Conservation (phyloP, 2,888 invertebrate species). For the Cerastis rubricosa region DNA sequence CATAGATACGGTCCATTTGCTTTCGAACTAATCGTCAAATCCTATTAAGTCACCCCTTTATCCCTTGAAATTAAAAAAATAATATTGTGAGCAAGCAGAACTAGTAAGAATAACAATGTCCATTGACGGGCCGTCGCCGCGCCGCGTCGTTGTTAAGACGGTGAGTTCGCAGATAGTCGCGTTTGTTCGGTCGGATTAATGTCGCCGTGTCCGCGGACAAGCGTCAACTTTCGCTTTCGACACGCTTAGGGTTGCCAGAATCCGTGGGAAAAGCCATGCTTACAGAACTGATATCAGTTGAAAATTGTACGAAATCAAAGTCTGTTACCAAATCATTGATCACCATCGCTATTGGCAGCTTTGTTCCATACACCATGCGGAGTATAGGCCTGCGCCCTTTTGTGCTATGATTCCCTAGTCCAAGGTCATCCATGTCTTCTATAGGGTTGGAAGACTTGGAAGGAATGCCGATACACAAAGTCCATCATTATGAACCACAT, state of each 20-base stretch:
- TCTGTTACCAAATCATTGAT: not conserved
- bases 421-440: not conserved
- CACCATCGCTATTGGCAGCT: not conserved
- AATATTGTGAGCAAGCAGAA: conserved; percentile 42
- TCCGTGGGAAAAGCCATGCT: not conserved
- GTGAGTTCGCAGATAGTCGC: conserved; percentile 69
- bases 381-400: not conserved
- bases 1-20: not conserved
- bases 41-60: conserved; percentile 33
- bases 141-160: conserved; percentile 51
- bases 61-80: conserved; percentile 48
- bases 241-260: conserved; percentile 45
- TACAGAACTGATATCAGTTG: not conserved
- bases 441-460: too few species aligned
- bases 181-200: conserved; percentile 60
- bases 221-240: conserved; percentile 58
- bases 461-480: too few species aligned
- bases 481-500: too few species aligned
- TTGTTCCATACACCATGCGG: not conserved
- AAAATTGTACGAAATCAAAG: not conserved
- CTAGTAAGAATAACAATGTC: conserved; percentile 55
- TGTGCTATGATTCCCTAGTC: not conserved
- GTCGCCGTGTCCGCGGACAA: conserved; percentile 45
- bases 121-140: conserved; percentile 31
- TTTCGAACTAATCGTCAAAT: conserved; percentile 18